Evolutionary conservation across 2,113 vertebrate genomes (phyloP).

Genomic region (Gopherus flavomarginatus): DNA sequence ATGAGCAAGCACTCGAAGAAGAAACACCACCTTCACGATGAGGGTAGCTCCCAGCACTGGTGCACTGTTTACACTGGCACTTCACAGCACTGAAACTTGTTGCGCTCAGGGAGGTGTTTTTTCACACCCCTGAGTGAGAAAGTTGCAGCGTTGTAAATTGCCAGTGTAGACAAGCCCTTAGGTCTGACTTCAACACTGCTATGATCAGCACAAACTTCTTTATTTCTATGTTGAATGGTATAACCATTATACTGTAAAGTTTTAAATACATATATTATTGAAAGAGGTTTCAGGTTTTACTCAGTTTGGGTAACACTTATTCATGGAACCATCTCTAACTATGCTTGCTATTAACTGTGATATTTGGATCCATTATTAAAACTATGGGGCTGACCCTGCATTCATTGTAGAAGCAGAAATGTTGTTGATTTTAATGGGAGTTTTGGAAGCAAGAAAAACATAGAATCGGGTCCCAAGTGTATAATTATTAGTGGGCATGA

Average conservation of each 20-base stretch:
- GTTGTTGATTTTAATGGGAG: background rate
- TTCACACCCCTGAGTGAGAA: no score
- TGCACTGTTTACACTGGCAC: no score
- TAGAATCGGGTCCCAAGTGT: background rate
- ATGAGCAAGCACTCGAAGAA: no score
- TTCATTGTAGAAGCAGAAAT: background rate
- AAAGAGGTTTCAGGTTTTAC: conserved; percentile 2
- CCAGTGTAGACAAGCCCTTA: background rate
- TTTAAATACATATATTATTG: background rate
- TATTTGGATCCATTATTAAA: background rate
- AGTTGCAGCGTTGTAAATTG: no score
- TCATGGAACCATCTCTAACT: background rate
- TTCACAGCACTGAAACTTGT: no score
- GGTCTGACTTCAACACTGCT: background rate
- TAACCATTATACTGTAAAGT: background rate
- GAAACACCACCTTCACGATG: no score
- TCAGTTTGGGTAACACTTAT: background rate
- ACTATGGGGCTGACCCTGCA: background rate
- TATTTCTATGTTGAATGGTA: background rate
- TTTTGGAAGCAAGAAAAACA: background rate
- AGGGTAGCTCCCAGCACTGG: no score
- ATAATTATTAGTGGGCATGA: background rate
- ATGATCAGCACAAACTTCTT: background rate
- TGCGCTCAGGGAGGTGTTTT: no score
- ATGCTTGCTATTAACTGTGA: background rate